Evolutionary conservation across 2,888 invertebrate genomes (phyloP), one percentile per base, ranked within the genome.

Genomic region (Dendrolimus pini): DNA sequence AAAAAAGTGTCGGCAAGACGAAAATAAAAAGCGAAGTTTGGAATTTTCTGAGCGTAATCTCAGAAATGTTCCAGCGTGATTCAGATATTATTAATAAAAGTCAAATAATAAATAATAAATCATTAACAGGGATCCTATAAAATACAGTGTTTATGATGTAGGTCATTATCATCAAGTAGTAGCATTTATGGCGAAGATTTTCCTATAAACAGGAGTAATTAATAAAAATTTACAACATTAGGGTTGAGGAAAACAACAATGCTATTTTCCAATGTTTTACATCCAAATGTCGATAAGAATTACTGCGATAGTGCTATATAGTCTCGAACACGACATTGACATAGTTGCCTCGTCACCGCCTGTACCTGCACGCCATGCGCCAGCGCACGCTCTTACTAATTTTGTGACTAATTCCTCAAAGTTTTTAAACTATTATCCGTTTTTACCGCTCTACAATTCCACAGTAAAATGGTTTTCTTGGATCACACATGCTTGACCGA

Each of bases 281-380:
- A 79, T 74, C 80, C 77, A 82, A 83, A 82, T 79, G 80, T 85
- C 83, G 88, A 85, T 89, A 85, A 85, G 81, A 82, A 80, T 77
- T 78, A 12, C 47, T 71, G 75, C 77, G 85, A 85, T 83, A 82
- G 80, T 79, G 77, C 73, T 75, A 67, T 65, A 66, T 67, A 68
- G 71, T 69, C 72, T 73, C 73, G 71, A 71, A 71, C 75, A 63
- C 79, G 89, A 80, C 89, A 89, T 89, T 89, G 89, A 89, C 89
- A 89, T 77, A 89, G 82, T 85, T 78, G 70, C 71, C 73, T 70
- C 77, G 77, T 74, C 76, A 68, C 68, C 71, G 64, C 69, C 78
- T 80, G 85, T 81, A 76, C 72, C 74, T 8, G 73, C 75, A 74
- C 66, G 69, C 70, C 61, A 60, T 62, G 60, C 74, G 71, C 74